Evolutionary conservation across 64 coral and sea anemone genomes (phyloP), one percentile per base, ranked within the genome.

Genomic region (Acropora yongei): DNA sequence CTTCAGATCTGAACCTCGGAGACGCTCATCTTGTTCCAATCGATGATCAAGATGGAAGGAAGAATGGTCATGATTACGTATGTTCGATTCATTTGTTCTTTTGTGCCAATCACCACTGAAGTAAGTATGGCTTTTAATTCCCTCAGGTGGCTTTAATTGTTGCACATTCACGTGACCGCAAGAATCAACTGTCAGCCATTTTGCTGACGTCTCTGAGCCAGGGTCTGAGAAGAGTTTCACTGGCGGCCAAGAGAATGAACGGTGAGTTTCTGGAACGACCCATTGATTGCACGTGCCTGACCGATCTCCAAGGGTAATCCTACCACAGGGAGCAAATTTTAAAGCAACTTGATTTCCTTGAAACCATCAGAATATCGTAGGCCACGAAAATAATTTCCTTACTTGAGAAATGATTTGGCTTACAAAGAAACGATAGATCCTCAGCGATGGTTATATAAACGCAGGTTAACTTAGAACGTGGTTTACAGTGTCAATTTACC

Each of bases 81-180:
- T 45, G 90, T 93, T 55, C 6, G 10, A 7, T 10, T 55, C 51
- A 2, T 1, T 55, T 7, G 10, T 55, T 55, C 10, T 10, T 55
- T 55, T 7, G 6, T 55, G 1, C 3, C 51, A 10, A 55, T 7
- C 51, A 55, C 30, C 30, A 30, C 30, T 0, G 30, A 30, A 30
- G 30, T 30, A 30, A 63, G 18, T 71, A 71, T 20, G 3, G 4
- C 39, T 71, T n/a, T 39, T 30, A 57, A 17, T 10, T 71, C 46
- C 20, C 5, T 17, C 87, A 95, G 96, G 82, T 89, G 3, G 83
- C 93, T 9, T 79, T 98, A 76, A 90, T 98, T 55, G 96, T 98
- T 8, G 93, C 96, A 48, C 96, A 98, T 63, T 78, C 93, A 81
- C 92, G 96, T 86, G 96, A 98, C 76, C 76, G 90, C 7, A 90